Evolutionary conservation across 2,113 vertebrate genomes (phyloP), one percentile per base, ranked within the genome.

Genomic region (Vulpes vulpes): DNA sequence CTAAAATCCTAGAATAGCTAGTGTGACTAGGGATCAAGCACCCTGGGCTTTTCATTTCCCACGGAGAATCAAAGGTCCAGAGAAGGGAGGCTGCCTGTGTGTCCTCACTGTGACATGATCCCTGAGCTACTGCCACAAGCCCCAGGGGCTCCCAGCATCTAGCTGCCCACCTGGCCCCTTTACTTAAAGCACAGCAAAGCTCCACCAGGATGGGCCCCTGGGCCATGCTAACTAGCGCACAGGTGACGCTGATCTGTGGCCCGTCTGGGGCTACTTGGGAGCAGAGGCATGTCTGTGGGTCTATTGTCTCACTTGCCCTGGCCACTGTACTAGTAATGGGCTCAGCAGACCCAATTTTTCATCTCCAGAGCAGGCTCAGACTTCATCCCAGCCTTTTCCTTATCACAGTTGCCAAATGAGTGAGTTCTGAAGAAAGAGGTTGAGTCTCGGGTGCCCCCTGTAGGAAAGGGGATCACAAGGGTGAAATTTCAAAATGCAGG

Each of bases 211-310:
- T 22, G 27, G 7, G 35, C 4, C 23, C 35, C 73, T 16, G 9
- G 43, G 5, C 43, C 19, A 2, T 1, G 19, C 73, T 23, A 25
- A 74, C 8, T 23, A 79, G 30, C 1, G 3, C 25, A 32, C 22
- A 51, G n/a, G 49, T 23, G 11, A 49, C 53, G 43, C 23, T 15
- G 25, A 11, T 32, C 2, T 69, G 55, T 32, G 64, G 35, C 20
- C 57, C 23, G 0, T 59, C n/a, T 1, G 32, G 83, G 8, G 10
- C 25, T 17, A 16, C 1, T 0, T 0, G 22, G 79, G 51, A 11
- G 20, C 30, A 62, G 53, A 43, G 49, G 38, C 5, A 1, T 16
- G 4, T 25, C 57, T 22, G 59, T 3, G 14, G 25, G 1, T 25
- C 51, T 25, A 0, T 12, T 10, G 10, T 69, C 73, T 87, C 38